Evolutionary conservation across 2,797 vertebrate genomes (phyloP).

Genomic region (Leptodactylus fallax): DNA sequence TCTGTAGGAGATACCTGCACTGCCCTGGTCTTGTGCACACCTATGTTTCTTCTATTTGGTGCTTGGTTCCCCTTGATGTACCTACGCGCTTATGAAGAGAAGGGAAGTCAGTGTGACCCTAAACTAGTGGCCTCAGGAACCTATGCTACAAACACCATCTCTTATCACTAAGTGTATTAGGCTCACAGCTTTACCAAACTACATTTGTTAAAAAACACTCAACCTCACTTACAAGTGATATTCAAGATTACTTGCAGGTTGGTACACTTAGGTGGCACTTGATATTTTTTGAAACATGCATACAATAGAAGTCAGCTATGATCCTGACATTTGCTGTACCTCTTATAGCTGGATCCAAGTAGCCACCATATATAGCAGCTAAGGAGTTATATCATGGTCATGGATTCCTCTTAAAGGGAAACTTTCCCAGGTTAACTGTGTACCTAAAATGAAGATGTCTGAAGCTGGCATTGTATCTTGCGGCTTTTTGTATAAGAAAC

Average conservation of each 20-base stretch:
- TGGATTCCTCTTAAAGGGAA: background rate
- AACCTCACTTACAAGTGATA: conserved; percentile 12
- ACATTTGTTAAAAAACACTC: conserved; percentile 23
- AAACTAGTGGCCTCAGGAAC: too few relatives aligned
- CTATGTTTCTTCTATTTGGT: background rate
- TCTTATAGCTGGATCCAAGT: background rate
- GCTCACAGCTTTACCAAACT: background rate
- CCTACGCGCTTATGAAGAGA: background rate
- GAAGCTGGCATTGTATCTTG: background rate
- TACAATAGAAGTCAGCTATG: background rate
- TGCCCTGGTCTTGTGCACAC: background rate
- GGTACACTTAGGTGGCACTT: conserved; percentile 12
- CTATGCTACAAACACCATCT: background rate
- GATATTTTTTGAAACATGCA: background rate
- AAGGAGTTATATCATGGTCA: background rate
- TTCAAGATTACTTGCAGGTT: conserved; percentile 28
- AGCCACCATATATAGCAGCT: background rate
- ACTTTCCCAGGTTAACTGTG: background rate
- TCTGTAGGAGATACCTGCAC: too few relatives aligned
- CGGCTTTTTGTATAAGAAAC: too few relatives aligned
- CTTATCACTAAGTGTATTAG: conserved; percentile 18
- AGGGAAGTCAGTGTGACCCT: too few relatives aligned
- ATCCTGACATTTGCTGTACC: background rate
- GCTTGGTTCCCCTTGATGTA: background rate
- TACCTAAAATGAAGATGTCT: background rate